Base-by-base conservation (phyloP, 1,140 invertebrate genomes). In the Calephelis virginiensis region DNA sequence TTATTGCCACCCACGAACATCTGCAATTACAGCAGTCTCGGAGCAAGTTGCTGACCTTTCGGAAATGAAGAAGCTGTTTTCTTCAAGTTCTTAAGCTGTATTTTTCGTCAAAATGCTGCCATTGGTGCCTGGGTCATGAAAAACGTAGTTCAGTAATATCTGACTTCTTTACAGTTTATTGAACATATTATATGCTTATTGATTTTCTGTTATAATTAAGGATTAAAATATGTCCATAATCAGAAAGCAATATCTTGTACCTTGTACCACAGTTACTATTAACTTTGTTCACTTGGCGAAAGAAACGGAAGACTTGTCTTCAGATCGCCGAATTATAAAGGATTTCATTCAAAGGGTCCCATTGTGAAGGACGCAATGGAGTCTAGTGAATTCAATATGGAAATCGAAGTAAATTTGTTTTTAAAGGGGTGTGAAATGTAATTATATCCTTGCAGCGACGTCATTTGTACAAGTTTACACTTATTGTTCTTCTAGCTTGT, bases 381-480 rank as follows among this genome's bases (percentile, higher is more conserved):
- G 74, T 85, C 83, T 85, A 74, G 74, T 84, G 85, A 83, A 85
- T 86, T 85, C 79, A 76, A 77, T 82, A 85, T 85, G 82, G 86
- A 86, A 88, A 84, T 83, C 72, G 74, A 68, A 77, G 71, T 76
- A 67, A 78, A 84, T 78, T 78, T 76, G 70, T 70, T 81, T 78
- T 80, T 71, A 75, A 77, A 75, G 80, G 79, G 79, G 77, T 81
- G 81, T 71, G 75, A 81, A 79, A 78, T 76, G 62, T 64, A 75
- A 75, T 80, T 75, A 77, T 65, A 64, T 10, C 5, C 53, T 43
- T 37, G 17, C 6, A 56, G 12, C 17, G 37, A 37, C 8, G 17
- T 56, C 10, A 61, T 61, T 61, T 13, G 40, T 17, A 13, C 13
- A 14, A 61, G 13, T 37, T 38, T 61, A 43, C 6, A n/a, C 12